Evolutionary conservation across 92 coral and sea anemone genomes (phyloP), one percentile per base, ranked within the genome.

Genomic region (Hydrozoanthus gracilis): DNA sequence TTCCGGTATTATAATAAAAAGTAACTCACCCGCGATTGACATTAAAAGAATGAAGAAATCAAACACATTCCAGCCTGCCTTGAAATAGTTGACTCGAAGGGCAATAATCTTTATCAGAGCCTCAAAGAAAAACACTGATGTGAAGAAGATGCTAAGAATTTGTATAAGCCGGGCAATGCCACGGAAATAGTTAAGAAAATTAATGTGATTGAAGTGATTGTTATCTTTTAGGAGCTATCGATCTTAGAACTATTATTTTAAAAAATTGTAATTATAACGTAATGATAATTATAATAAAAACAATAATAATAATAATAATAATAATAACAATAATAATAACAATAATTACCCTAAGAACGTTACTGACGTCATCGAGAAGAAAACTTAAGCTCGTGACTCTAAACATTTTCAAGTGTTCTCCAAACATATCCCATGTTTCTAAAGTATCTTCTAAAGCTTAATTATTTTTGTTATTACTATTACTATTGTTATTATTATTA

Each of bases 41-140:
- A 68, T 79, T 47, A 62, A 15, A 20, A 79, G 39, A 61, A 79
- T 79, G 47, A 79, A 48, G 8, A 79, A 62, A n/a, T 79, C 84
- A 45, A 79, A 79, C 84, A 79, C 52, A 14, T 79, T 79, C 84
- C 84, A 79, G 51, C 72, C 84, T 45, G 84, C 72, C 15, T 79
- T 62, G 84, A 79, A 79, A n/a, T 79, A 79, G 12, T 46, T 35
- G 14, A 79, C 27, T 4, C 84, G 45, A 20, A 79, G 71, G 9
- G 84, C 84, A 39, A 45, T 18, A 47, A 79, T 68, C 52, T 79
- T 79, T 17, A 64, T 73, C n/a, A 79, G 27, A 2, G 84, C 73
- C 51, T 79, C 84, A 6, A 79, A 46, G n/a, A 79, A 58, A 47
- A 79, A 79, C 68, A 79, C 58, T n/a, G 73, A 79, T 17, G 84